A percentile compares a stretch with the other conserved stretches of the same genome.
Evolutionary conservation across 2,888 invertebrate genomes (phyloP).

Genomic region (Phortica okadai): DNA sequence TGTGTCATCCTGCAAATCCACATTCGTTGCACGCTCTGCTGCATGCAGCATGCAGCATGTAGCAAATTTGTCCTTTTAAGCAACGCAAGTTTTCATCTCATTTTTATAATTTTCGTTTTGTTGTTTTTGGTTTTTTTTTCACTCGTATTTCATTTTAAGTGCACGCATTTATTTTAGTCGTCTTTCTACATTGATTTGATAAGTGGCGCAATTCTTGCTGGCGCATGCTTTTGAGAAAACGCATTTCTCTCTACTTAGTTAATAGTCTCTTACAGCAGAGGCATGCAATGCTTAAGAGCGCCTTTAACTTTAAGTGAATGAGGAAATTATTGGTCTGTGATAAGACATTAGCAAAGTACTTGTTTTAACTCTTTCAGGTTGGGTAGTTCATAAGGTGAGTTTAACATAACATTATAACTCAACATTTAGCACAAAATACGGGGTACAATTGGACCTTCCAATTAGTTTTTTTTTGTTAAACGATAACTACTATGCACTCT

Average conservation of each 20-base stretch:
- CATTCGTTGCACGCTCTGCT: conserved; percentile 2
- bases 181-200: conserved; percentile 58
- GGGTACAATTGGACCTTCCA: no score
- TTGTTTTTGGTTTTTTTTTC: conserved; percentile 60
- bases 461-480: no score
- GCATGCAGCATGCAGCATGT: conserved; percentile 8
- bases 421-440: no score
- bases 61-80: conserved; percentile 67
- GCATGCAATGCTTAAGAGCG: no score
- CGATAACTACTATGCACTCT: no score
- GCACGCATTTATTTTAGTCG: conserved; percentile 63
- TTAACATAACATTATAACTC: no score
- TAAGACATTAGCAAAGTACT: no score
- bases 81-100: conserved; percentile 41
- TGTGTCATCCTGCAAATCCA: conserved; percentile 17
- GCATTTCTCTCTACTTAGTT: conserved; percentile 15
- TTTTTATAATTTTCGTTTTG: conserved; percentile 54
- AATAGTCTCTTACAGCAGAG: neutral
- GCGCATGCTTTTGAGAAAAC: neutral
- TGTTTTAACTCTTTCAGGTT: no score
- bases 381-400: no score
- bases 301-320: no score
- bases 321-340: no score
- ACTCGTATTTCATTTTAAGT: conserved; percentile 68
- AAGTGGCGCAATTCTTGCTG: conserved; percentile 50